These are phyloP conservation scores for Clytia hemisphaerica DNA, from an alignment of 30 jellyfish, hydroid and myxozoan genomes.

Conservation along the genomic window DNA sequence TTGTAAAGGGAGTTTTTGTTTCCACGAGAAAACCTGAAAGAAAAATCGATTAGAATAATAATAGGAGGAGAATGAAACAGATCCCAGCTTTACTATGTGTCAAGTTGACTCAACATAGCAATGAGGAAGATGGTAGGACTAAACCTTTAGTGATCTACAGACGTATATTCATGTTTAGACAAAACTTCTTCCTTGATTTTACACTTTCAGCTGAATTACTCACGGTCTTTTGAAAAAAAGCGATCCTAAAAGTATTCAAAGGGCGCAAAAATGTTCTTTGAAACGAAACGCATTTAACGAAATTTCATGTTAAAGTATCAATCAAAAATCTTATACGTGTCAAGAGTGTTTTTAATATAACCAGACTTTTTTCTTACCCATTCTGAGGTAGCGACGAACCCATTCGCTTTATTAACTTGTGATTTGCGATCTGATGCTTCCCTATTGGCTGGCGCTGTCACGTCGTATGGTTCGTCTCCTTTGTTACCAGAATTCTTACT, in stretches of 20 bases:
- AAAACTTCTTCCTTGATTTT: no score
- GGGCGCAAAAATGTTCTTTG: no score
- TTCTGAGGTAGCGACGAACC: slow-evolving; percentile 62
- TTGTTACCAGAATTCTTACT: background rate
- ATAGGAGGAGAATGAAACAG: background rate
- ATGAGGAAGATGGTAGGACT: no score
- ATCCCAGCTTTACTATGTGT: no score
- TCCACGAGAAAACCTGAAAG: slow-evolving; percentile 83
- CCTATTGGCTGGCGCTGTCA: slow-evolving; percentile 67
- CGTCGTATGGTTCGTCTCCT: slow-evolving; percentile 44
- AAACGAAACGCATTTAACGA: no score
- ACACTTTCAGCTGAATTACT: no score
- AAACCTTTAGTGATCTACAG: no score
- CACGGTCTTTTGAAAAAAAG: no score
- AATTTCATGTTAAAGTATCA: background rate
- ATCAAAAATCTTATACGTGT: background rate
- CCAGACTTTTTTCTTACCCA: slow-evolving; percentile 76
- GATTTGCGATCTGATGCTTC: slow-evolving; percentile 53
- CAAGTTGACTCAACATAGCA: no score
- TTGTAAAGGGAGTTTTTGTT: slow-evolving; percentile 90
- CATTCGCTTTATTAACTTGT: slow-evolving; percentile 45
- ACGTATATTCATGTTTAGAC: no score
- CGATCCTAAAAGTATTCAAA: no score
- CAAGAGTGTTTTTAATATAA: no score
- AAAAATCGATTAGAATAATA: background rate